phyloP scores from a whole-genome alignment of 2,113 vertebrate species.

The Odontesthes bonariensis region DNA sequence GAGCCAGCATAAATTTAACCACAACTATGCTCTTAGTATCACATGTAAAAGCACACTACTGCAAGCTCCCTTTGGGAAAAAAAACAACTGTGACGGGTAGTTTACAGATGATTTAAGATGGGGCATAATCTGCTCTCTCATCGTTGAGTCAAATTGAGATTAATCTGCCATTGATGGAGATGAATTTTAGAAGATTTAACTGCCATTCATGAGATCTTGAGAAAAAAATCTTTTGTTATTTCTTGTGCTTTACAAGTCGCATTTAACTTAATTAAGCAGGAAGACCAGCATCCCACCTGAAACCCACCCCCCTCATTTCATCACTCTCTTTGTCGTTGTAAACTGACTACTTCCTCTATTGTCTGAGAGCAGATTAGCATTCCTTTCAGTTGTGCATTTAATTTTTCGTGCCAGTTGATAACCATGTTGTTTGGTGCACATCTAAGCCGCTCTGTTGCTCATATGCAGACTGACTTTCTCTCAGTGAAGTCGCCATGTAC shows the following conservation, averaged over 20 bases:
- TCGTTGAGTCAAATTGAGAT: constrained; percentile 11
- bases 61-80: constrained; percentile 23
- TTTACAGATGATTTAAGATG: constrained; percentile 16
- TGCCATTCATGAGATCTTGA: neutral
- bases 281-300: constrained; percentile 13
- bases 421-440: constrained; percentile 12
- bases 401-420: constrained; percentile 32
- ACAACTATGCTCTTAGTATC: constrained; percentile 20
- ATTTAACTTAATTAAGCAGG: constrained; percentile 13
- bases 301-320: constrained; percentile 39
- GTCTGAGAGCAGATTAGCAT: constrained; percentile 37
- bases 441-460: constrained; percentile 11
- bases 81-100: neutral
- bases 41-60: constrained; percentile 9
- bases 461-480: neutral
- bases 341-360: constrained; percentile 51
- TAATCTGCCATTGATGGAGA: neutral
- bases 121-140: neutral
- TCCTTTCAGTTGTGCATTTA: constrained; percentile 32
- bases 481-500: neutral
- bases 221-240: neutral
- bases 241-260: neutral
- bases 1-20: constrained; percentile 1
- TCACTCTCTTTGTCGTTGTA: constrained; percentile 51
- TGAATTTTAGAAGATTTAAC: neutral